Evolutionary conservation across 2,797 vertebrate species (phyloP).

Genomic region (Microchirus variegatus): DNA sequence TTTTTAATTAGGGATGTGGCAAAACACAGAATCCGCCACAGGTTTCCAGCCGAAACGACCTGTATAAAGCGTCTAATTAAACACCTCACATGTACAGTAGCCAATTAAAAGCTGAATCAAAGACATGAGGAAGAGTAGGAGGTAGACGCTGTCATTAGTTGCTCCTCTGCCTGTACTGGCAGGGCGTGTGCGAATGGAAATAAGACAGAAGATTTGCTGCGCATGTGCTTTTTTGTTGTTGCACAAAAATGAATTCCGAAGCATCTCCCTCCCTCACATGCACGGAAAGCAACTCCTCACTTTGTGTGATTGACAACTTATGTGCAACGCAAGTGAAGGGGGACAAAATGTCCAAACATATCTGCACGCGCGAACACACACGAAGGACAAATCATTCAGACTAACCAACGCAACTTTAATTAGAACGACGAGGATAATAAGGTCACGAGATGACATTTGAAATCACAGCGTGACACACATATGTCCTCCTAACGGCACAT

Average conservation of each 20-base stretch:
- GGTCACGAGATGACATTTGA: constrained; percentile 48
- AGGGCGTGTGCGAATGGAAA: constrained; percentile 14
- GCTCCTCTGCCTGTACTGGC: constrained; percentile 16
- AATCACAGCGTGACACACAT: constrained; percentile 4
- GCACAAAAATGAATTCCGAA: constrained; percentile 6
- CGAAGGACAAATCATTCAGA: background rate
- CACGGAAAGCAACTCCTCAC: background rate
- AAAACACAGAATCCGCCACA: constrained; percentile 43
- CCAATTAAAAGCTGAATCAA: constrained; percentile 69
- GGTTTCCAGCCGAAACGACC: constrained; percentile 51
- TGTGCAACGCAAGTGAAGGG: constrained; percentile 3
- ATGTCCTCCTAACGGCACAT: constrained; percentile 4
- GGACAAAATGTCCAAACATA: background rate
- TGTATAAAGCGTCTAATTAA: constrained; percentile 56
- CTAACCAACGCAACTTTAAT: constrained; percentile 29
- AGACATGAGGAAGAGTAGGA: constrained; percentile 29
- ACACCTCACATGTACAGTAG: constrained; percentile 25
- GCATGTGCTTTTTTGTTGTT: background rate
- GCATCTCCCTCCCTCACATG: constrained; percentile 13
- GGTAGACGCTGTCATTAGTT: constrained; percentile 45
- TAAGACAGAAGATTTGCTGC: constrained; percentile 11
- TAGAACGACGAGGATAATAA: constrained; percentile 36
- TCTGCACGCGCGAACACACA: background rate
- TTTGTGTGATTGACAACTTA: constrained; percentile 1
- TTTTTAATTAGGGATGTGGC: constrained; percentile 66